Evolutionary conservation across 2,888 invertebrate species (phyloP), one percentile per base, ranked within the genome.

Genomic region (Trissoscelio sp.): DNA sequence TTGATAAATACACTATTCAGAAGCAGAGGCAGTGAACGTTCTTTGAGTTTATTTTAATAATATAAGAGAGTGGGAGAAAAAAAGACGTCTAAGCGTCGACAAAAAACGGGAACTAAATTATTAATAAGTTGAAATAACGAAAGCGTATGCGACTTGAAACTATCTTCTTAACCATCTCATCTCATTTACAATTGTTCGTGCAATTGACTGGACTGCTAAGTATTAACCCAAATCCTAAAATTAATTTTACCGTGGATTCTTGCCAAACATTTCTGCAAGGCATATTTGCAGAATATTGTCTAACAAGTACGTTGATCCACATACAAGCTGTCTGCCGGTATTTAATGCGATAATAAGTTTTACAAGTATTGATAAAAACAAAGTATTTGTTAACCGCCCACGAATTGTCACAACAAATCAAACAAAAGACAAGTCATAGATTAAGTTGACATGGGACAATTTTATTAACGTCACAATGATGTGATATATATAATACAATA

Each of bases 181-280:
- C 42, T 44, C 31, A 53, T 69, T 74, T 79, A 46, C 70, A 74
- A 82, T 82, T 82, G 70, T 78, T 78, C 67, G 70, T 81, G 58
- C 73, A 80, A 82, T 79, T 79, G 74, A 72, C 72, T 73, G 60
- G 12, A 75, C n/a, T n/a, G n/a, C 58, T 34, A 75, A 74, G 73
- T 83, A 82, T 83, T 83, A 84, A 81, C 83, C 83, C 79, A 84
- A 85, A 85, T 86, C 84, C 86, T 84, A 85, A 86, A 86, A 86
- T 86, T 84, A 86, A 86, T 84, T 84, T 66, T 73, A 72, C 77
- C 58, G 74, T 86, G 86, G 87, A 87, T 83, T 70, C 82, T 80
- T 86, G 87, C 86, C 87, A 86, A 83, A 72, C 83, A 80, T 67
- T 83, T 79, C 60, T 44, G 80, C 72, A 60, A 57, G 55, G 75